Percentiles rank a stretch among this genome's conserved stretches.
Conservation (phyloP, 2,113 vertebrate species). For the Otis tarda region DNA sequence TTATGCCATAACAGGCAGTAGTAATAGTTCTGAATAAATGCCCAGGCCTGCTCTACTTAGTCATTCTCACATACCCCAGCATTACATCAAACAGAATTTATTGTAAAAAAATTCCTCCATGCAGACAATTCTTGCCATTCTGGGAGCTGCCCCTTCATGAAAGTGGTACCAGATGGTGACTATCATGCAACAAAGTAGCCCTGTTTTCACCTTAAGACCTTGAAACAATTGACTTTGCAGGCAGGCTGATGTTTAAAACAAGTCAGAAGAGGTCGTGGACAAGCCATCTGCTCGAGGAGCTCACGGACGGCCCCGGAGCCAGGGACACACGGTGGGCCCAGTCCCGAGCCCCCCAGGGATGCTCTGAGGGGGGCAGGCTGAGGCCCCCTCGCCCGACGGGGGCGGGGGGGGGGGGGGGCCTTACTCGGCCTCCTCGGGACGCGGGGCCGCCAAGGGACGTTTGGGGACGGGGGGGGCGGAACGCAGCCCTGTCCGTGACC, state of each 20-base stretch:
- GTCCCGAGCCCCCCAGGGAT: background rate
- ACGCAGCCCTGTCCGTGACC: background rate
- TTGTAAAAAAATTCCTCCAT: rapidly evolving
- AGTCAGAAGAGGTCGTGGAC: background rate
- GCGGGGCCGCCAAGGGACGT: rapidly evolving
- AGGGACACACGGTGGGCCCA: rapidly evolving
- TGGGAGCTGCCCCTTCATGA: background rate
- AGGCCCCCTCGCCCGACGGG: background rate
- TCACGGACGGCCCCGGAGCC: rapidly evolving
- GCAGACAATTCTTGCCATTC: rapidly evolving
- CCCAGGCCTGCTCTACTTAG: background rate
- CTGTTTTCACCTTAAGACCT: rapidly evolving
- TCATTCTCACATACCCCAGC: background rate
- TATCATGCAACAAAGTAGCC: rapidly evolving
- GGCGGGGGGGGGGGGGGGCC: too few relatives aligned
- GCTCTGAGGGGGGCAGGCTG: too few relatives aligned
- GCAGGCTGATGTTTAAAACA: rapidly evolving
- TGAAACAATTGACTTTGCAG: background rate
- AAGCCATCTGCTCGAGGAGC: too few relatives aligned
- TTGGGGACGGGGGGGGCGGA: rapidly evolving
- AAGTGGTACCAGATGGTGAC: rapidly evolving
- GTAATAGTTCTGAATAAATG: background rate
- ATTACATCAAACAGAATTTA: background rate
- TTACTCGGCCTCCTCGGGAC: background rate
- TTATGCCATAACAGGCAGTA: background rate